Conservation (phyloP, 2,113 vertebrate genomes). For the Acanthochromis polyacanthus region DNA sequence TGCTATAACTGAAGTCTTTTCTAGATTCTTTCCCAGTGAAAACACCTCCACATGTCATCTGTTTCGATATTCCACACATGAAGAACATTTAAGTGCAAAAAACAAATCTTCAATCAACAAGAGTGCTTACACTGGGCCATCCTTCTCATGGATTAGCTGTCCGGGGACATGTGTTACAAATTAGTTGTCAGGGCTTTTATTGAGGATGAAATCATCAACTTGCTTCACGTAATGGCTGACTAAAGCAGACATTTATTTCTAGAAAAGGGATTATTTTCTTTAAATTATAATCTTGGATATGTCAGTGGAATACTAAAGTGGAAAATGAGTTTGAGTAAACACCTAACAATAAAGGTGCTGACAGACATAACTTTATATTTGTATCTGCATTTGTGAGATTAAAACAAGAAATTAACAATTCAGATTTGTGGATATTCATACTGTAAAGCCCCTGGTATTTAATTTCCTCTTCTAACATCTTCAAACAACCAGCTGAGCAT, state of each 20-base stretch:
- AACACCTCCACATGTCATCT: no score
- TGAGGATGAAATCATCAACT: slow-evolving; percentile 5
- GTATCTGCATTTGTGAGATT: no score
- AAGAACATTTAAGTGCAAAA: no score
- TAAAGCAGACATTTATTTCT: not conserved
- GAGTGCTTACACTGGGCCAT: not conserved
- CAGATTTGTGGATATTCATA: no score
- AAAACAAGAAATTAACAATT: no score
- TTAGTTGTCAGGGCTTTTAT: slow-evolving; percentile 14
- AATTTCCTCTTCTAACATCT: no score
- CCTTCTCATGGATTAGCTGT: slow-evolving; percentile 26
- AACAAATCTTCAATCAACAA: slow-evolving; percentile 1
- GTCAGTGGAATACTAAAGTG: not conserved
- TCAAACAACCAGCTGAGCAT: no score
- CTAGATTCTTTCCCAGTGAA: no score
- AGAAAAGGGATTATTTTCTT: not conserved
- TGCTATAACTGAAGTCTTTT: no score
- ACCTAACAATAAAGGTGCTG: not conserved
- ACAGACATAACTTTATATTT: not conserved
- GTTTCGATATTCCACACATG: no score
- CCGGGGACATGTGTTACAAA: not conserved
- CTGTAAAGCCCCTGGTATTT: no score
- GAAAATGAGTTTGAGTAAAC: no score
- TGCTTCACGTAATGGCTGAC: slow-evolving; percentile 1
- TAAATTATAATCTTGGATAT: not conserved